Evolutionary conservation across 2,797 vertebrate species (phyloP).

Genomic region (Euthynnus affinis): DNA sequence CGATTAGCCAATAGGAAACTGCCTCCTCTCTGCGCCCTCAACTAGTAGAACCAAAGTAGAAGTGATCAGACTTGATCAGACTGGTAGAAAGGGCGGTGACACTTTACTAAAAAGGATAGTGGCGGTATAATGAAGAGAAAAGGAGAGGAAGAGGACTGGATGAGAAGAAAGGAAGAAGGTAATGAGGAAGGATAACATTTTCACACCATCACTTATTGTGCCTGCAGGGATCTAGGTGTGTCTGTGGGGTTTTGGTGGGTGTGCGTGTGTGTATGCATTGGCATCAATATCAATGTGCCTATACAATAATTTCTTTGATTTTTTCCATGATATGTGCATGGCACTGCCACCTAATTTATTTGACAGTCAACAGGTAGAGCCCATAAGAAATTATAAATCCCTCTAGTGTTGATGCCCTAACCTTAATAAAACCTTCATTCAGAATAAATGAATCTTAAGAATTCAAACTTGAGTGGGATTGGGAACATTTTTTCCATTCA

Average conservation of each 20-base stretch:
- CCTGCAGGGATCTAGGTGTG: too few relatives aligned
- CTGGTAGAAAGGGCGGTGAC: too few relatives aligned
- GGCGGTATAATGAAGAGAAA: too few relatives aligned
- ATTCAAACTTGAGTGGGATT: neutral
- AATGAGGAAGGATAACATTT: too few relatives aligned
- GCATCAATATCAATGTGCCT: neutral
- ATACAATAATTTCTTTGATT: neutral
- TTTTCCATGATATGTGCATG: neutral
- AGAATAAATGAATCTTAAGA: neutral
- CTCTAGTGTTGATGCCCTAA: neutral
- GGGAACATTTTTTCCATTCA: neutral
- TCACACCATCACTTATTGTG: too few relatives aligned
- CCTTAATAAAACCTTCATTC: neutral
- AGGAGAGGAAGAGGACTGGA: too few relatives aligned
- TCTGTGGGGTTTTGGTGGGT: neutral
- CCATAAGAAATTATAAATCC: neutral
- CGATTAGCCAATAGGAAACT: slow-evolving; percentile 39
- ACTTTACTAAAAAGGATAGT: too few relatives aligned
- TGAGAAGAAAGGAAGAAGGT: too few relatives aligned
- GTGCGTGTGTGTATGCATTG: neutral
- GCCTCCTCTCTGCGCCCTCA: slow-evolving; percentile 3
- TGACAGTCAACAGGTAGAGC: neutral
- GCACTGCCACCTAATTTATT: neutral
- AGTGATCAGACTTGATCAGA: too few relatives aligned
- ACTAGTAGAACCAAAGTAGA: neutral